These are phyloP conservation scores for Himalopsyche phryganea DNA, from an alignment of 1,140 invertebrate genomes.

Conservation along the genomic window DNA sequence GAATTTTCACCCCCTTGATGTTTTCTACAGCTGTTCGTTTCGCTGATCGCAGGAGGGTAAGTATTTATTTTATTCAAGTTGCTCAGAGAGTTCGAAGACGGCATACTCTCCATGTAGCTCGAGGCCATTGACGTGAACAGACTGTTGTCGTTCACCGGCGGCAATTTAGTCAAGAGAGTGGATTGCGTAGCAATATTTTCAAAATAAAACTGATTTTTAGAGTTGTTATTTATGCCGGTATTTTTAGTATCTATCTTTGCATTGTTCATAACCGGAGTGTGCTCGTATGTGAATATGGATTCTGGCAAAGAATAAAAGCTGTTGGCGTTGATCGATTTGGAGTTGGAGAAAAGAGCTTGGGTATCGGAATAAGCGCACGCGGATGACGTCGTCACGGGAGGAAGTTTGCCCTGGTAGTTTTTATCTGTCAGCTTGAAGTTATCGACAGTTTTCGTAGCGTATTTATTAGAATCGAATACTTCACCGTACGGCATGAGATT, in stretches of 20 bases:
- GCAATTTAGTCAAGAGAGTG: conserved; percentile 13
- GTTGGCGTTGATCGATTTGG: conserved; percentile 14
- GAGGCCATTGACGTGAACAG: conserved; percentile 4
- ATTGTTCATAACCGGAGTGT: conserved; percentile 18
- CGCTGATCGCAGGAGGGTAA: conserved; percentile 3
- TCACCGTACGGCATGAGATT: conserved; percentile 1
- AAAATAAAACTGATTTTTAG: conserved; percentile 21
- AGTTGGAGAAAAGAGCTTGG: conserved; percentile 17
- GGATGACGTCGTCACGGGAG: conserved; percentile 4
- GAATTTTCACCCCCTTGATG: conserved; percentile 12
- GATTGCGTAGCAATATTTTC: conserved; percentile 7
- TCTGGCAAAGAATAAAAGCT: conserved; percentile 19
- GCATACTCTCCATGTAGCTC: conserved; percentile 7
- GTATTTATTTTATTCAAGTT: conserved; percentile 17
- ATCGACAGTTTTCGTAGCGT: conserved; percentile 1
- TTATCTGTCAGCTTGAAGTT: neutral
- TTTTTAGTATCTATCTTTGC: conserved; percentile 14
- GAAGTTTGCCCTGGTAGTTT: neutral
- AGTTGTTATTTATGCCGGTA: conserved; percentile 5
- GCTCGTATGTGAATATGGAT: conserved; percentile 31
- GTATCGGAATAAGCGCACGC: conserved; percentile 22
- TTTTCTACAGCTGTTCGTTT: conserved; percentile 17
- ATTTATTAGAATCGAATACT: neutral
- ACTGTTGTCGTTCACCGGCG: conserved; percentile 5
- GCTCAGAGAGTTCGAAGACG: conserved; percentile 6